Evolutionary conservation across 2,113 vertebrate species (phyloP).

Genomic region (Trichomycterus rosablanca): DNA sequence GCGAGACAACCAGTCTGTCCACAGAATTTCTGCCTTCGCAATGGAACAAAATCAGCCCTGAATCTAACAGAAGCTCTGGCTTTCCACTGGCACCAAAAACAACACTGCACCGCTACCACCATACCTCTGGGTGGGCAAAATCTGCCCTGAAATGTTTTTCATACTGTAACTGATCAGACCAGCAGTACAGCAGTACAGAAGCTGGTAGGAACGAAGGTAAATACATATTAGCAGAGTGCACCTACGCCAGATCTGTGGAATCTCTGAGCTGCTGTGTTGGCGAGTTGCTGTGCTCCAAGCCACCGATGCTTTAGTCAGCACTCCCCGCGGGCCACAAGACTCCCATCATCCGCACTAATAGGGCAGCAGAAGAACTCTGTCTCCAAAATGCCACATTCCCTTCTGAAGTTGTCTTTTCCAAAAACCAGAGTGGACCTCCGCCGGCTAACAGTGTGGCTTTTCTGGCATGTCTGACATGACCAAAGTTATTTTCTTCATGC

Average conservation of each 20-base stretch:
- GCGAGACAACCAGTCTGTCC: constrained; percentile 30
- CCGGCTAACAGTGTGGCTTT: constrained; percentile 10
- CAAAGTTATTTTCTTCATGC: constrained; percentile 23
- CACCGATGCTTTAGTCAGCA: constrained; percentile 34
- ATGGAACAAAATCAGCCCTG: neutral
- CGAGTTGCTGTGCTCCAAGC: constrained; percentile 26
- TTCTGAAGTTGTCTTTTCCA: constrained; percentile 1
- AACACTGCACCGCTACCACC: neutral
- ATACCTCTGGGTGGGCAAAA: constrained; percentile 11
- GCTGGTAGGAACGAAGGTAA: constrained; percentile 16
- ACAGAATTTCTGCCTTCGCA: constrained; percentile 5
- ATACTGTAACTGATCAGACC: constrained; percentile 3
- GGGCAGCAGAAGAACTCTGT: constrained; percentile 21
- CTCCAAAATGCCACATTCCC: constrained; percentile 26
- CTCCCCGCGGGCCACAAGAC: constrained; percentile 23
- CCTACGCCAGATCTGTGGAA: constrained; percentile 35
- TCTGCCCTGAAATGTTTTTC: neutral
- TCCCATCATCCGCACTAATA: constrained; percentile 29
- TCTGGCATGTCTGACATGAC: constrained; percentile 9
- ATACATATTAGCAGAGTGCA: neutral
- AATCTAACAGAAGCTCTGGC: constrained; percentile 22
- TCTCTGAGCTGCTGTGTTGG: neutral
- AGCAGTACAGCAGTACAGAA: constrained; percentile 6
- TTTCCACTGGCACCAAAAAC: constrained; percentile 25
- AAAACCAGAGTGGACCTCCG: constrained; percentile 18